Conservation (phyloP, 37 sponge, comb jelly and placozoan genomes). For the Bolinopsis microptera region DNA sequence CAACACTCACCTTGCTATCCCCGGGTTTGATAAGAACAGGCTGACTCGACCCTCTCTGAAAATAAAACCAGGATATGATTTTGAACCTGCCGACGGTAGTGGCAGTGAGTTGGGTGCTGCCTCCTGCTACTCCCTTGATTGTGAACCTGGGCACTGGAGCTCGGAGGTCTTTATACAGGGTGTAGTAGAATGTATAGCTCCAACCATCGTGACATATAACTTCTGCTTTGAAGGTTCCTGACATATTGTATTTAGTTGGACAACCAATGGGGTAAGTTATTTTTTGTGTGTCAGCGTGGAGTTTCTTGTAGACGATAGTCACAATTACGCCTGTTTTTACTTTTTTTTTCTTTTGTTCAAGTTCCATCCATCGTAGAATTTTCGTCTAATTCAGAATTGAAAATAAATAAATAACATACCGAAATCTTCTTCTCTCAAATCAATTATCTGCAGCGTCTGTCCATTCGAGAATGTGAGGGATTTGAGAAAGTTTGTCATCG, state of each 20-base stretch:
- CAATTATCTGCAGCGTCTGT: background rate
- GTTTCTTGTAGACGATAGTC: too few species aligned
- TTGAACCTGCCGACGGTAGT: background rate
- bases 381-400: too few species aligned
- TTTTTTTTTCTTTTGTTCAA: too few species aligned
- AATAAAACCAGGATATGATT: constrained; percentile 5
- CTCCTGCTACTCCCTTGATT: background rate
- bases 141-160: background rate
- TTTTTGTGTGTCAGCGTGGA: too few species aligned
- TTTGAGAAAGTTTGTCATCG: background rate
- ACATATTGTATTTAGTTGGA: too few species aligned
- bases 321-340: too few species aligned
- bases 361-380: too few species aligned
- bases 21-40: background rate
- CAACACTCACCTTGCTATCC: background rate
- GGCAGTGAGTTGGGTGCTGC: constrained; percentile 2
- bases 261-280: too few species aligned
- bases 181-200: background rate
- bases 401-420: too few species aligned
- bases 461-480: background rate
- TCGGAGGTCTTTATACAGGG: background rate
- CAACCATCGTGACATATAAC: background rate
- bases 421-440: background rate
- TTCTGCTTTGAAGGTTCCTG: background rate
- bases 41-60: background rate